Evolutionary conservation across 2,888 invertebrate species (phyloP).

Genomic region (Heteromyza rotundicornis): DNA sequence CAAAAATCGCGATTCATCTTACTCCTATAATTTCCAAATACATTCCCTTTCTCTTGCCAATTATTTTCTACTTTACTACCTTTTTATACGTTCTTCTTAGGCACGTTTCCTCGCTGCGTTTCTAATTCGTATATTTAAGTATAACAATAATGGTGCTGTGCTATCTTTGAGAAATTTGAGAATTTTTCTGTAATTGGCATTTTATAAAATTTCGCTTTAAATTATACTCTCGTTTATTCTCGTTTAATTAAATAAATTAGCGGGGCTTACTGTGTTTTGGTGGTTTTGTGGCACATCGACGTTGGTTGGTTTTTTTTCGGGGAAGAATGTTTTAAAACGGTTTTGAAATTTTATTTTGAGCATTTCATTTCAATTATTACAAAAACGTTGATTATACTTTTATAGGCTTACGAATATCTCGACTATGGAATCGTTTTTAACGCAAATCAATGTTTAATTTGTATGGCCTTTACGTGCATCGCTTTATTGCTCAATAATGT

Average conservation of each 20-base stretch:
- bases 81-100: neutral
- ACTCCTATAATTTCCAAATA: slow-evolving; percentile 1
- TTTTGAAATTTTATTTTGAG: too few species aligned
- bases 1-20: too few species aligned
- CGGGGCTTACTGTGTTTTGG: slow-evolving; percentile 1
- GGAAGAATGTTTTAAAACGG: too few species aligned
- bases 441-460: too few species aligned
- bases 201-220: neutral
- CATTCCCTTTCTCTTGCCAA: slow-evolving; percentile 1
- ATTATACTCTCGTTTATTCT: slow-evolving; percentile 13
- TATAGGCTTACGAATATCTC: too few species aligned
- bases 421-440: too few species aligned
- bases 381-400: too few species aligned
- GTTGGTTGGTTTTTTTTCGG: too few species aligned
- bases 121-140: slow-evolving; percentile 1
- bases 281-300: neutral
- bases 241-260: slow-evolving; percentile 44
- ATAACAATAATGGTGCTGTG: neutral
- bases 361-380: too few species aligned
- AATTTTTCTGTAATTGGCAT: neutral
- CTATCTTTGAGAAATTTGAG: neutral
- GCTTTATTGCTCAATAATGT: too few species aligned
- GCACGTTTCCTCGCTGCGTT: neutral
- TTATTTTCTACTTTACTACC: neutral
- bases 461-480: too few species aligned